These are phyloP conservation scores for Piaya cayana DNA, from an alignment of 2,113 vertebrate species.

Conservation along the genomic window DNA sequence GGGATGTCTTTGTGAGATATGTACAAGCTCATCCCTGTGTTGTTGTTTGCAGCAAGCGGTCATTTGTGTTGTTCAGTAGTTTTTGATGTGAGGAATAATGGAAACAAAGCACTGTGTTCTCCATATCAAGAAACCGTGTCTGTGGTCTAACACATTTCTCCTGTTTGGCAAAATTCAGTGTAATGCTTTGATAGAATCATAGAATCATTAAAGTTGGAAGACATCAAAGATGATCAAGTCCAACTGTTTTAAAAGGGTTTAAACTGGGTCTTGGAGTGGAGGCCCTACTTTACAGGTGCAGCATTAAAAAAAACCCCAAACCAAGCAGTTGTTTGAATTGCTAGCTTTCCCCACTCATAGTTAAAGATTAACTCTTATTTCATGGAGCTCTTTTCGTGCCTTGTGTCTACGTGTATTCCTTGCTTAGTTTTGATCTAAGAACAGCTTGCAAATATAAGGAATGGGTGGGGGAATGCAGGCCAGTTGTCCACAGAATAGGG, in stretches of 20 bases:
- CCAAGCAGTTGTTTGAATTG: not conserved
- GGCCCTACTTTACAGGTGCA: not conserved
- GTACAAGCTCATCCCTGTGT: not conserved
- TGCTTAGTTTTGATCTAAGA: not conserved
- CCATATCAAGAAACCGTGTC: not conserved
- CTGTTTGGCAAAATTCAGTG: not conserved
- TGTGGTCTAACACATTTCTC: not conserved
- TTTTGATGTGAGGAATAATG: not conserved
- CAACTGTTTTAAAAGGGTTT: not conserved
- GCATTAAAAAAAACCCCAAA: not conserved
- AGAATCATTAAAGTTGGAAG: too few relatives aligned
- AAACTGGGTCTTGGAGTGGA: not conserved
- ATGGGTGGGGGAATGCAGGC: not conserved
- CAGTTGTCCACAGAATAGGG: not conserved
- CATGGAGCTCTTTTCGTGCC: not conserved
- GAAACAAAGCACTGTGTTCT: not conserved
- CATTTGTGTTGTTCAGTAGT: not conserved
- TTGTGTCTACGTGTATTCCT: not conserved
- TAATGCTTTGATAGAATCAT: not conserved
- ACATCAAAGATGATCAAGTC: too few relatives aligned
- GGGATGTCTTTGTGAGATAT: not conserved
- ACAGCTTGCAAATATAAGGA: not conserved
- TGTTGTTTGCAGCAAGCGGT: not conserved
- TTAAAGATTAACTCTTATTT: not conserved
- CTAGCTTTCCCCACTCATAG: not conserved